Percentiles rank a stretch among this genome's conserved stretches.
Evolutionary conservation across 2,797 vertebrate species (phyloP).

Genomic region (Protosalanx chinensis): DNA sequence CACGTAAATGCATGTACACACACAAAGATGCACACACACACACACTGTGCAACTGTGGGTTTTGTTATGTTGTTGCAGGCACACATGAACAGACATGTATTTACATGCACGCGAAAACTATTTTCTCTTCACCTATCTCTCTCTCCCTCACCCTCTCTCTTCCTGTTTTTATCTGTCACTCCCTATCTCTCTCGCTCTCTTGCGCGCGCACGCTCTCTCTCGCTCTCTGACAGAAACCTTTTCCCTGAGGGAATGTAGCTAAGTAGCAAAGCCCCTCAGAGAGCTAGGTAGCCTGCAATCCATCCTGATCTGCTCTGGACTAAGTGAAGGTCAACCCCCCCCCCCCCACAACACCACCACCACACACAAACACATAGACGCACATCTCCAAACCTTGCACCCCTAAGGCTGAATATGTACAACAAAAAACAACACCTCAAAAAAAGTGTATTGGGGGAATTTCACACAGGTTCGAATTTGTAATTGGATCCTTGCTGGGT

Average conservation of each 20-base stretch:
- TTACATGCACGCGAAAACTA: slow-evolving; percentile 1
- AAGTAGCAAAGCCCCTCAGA: no score
- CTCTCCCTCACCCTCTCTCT: neutral
- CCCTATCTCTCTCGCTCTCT: slow-evolving; percentile 3
- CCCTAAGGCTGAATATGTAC: neutral
- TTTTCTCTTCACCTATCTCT: slow-evolving; percentile 18
- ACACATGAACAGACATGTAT: neutral
- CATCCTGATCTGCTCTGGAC: neutral
- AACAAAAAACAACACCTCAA: no score
- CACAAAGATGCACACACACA: slow-evolving; percentile 7
- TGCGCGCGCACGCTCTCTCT: neutral
- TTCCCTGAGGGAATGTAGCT: no score
- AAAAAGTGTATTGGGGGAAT: no score
- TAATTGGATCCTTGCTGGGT: no score
- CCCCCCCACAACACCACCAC: neutral
- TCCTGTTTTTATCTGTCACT: neutral
- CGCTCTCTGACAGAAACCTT: neutral
- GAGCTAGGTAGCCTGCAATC: no score
- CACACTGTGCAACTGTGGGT: neutral
- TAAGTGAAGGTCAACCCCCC: no score
- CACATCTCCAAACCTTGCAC: neutral
- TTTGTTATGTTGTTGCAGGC: neutral
- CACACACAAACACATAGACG: neutral
- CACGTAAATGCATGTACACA: neutral
- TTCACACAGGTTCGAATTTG: no score